phyloP scores from a whole-genome alignment of 2,888 invertebrate species.

The Byasa hedistus region DNA sequence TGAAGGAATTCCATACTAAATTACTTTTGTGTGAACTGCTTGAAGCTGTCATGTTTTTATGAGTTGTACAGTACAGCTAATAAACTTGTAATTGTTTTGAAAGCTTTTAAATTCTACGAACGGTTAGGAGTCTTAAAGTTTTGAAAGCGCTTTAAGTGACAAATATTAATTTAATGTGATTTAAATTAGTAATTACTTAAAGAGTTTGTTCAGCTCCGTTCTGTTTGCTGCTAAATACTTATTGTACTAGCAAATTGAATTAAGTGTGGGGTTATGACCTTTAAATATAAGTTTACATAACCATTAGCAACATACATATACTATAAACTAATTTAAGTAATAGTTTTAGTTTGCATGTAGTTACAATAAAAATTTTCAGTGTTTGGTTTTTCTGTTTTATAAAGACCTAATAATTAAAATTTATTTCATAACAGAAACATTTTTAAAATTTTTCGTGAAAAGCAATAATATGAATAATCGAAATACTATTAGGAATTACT shows the following conservation, averaged over 20 bases:
- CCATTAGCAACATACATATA: no score
- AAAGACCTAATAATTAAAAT: no score
- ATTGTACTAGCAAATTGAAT: neutral
- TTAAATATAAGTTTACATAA: neutral
- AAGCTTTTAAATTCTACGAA: constrained; percentile 12
- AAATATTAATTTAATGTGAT: constrained; percentile 20
- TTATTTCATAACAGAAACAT: no score
- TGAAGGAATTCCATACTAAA: no score
- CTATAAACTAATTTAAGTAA: neutral
- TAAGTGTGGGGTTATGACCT: neutral
- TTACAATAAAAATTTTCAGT: neutral
- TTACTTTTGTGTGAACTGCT: no score
- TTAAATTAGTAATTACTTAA: constrained; percentile 15
- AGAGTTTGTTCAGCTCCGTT: constrained; percentile 14
- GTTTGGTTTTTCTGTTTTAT: no score
- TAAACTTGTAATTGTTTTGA: constrained; percentile 10
- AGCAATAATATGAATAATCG: no score
- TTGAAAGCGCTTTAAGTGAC: constrained; percentile 19
- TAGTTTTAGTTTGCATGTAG: neutral
- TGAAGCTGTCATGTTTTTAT: no score
- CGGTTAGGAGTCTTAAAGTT: constrained; percentile 7
- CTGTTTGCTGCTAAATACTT: neutral
- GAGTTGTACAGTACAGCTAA: neutral
- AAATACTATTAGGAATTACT: no score
- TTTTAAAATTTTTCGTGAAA: no score